Base-by-base conservation (phyloP, 1,140 invertebrate species). In the Dinoponera quadriceps region DNA sequence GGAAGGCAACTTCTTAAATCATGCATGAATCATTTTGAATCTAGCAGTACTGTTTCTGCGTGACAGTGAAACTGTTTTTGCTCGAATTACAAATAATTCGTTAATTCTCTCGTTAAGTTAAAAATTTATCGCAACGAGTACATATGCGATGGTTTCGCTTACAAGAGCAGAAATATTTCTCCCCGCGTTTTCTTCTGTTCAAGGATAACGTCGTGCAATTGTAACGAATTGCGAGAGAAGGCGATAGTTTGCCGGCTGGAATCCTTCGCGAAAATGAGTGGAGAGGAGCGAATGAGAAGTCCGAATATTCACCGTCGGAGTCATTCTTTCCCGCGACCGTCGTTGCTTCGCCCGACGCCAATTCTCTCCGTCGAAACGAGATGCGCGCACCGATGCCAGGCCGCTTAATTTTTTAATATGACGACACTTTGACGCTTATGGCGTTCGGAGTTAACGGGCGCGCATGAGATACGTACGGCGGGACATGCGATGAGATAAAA, bases 321-420 rank as follows among this genome's bases (percentile, higher is more conserved):
- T n/a, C 16, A 25, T 65, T 65, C 16, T 66, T 66, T 66, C 22
- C 16, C 16, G 33, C 14, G 16, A 20, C 7, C 27, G 38, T n/a
- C n/a, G n/a, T n/a, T n/a, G 44, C 13, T 73, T 60, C 18, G 72
- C 22, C 16, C 13, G 25, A 49, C 29, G 22, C 16, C 14, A 22
- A 22, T 44, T 14, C 20, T 63, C 29, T n/a, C 38, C 20, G 29
- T 77, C 20, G 11, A 3, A 65, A 55, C 49, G 14, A 38, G 20
- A 83, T 59, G 16, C 54, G n/a, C 59, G 27, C 33, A 65, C 62
- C 51, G 22, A 81, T 38, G 38, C 44, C 77, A 13, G 7, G 44
- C 11, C 63, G 44, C 44, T 85, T 68, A 75, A 83, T 5, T 82
- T 74, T 85, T 82, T 84, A 81, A 60, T 44, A 75, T 20, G 49